Evolutionary conservation across 2,113 vertebrate genomes (phyloP).

Genomic region (Corapipo altera): DNA sequence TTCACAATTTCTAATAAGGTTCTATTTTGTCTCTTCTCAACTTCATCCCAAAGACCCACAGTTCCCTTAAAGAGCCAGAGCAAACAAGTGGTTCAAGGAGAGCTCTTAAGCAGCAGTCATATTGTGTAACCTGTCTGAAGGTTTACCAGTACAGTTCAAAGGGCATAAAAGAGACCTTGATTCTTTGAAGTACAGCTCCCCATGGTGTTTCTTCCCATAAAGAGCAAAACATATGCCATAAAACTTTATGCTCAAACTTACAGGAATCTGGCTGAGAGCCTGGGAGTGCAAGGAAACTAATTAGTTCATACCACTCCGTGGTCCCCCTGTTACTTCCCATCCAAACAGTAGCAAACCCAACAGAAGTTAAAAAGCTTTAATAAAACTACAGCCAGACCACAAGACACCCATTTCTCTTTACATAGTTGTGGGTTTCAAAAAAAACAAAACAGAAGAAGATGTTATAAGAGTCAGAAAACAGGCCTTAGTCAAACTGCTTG

Average conservation of each 20-base stretch:
- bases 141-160: conserved; percentile 34
- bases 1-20: background rate
- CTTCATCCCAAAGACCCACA: background rate
- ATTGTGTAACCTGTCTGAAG: background rate
- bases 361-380: conserved; percentile 45
- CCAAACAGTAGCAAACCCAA: conserved; percentile 58
- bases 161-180: background rate
- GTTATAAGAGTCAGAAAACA: background rate
- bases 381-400: conserved; percentile 44
- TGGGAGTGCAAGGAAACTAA: conserved; percentile 55
- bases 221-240: conserved; percentile 33
- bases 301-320: conserved; percentile 48
- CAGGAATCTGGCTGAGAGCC: conserved; percentile 50
- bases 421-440: background rate
- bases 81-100: background rate
- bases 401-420: conserved; percentile 40
- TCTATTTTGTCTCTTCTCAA: background rate
- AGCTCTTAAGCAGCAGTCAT: background rate
- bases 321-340: conserved; percentile 21
- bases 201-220: conserved; percentile 41
- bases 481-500: background rate
- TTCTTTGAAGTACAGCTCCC: conserved; percentile 38
- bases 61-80: background rate
- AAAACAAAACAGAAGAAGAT: background rate
- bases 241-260: conserved; percentile 51